Conservation (phyloP, 1,140 invertebrate species). For the Hylaeus volcanicus region DNA sequence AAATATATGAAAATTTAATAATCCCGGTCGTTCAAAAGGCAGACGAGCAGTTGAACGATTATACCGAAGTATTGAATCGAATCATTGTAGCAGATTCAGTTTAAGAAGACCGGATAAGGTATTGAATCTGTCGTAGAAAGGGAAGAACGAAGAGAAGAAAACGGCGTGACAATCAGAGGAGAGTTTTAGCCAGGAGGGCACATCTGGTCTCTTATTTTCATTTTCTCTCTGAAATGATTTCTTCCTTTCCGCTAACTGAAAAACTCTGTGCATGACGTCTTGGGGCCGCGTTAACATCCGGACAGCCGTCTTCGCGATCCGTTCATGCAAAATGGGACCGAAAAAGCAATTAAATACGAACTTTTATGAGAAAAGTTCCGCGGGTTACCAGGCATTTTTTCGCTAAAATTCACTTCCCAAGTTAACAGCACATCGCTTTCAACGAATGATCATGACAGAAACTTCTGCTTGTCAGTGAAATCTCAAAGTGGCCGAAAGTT, state of each 20-base stretch:
- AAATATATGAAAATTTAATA: neutral
- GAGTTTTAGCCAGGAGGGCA: constrained; percentile 57
- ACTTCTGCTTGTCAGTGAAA: constrained; percentile 3
- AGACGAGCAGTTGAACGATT: neutral
- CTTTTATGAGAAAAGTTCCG: constrained; percentile 24
- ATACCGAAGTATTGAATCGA: neutral
- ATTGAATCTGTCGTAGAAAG: constrained; percentile 19
- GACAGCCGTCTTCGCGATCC: constrained; percentile 28
- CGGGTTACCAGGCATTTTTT: neutral
- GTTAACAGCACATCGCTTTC: constrained; percentile 13
- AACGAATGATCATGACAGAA: constrained; percentile 30
- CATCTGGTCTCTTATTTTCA: constrained; percentile 65
- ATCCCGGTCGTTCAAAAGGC: neutral
- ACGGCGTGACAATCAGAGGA: constrained; percentile 59
- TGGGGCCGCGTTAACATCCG: constrained; percentile 7
- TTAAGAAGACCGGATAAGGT: constrained; percentile 1
- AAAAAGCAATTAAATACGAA: constrained; percentile 46
- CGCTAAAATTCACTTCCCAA: constrained; percentile 19
- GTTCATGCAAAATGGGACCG: constrained; percentile 28
- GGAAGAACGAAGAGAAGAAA: constrained; percentile 45
- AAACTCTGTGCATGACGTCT: constrained; percentile 46
- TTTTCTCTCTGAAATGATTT: constrained; percentile 61
- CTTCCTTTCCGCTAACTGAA: constrained; percentile 54
- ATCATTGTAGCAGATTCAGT: neutral
- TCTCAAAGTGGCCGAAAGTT: constrained; percentile 25